phyloP scores from a whole-genome alignment of 2,888 invertebrate genomes.

The Lypha dubia region DNA sequence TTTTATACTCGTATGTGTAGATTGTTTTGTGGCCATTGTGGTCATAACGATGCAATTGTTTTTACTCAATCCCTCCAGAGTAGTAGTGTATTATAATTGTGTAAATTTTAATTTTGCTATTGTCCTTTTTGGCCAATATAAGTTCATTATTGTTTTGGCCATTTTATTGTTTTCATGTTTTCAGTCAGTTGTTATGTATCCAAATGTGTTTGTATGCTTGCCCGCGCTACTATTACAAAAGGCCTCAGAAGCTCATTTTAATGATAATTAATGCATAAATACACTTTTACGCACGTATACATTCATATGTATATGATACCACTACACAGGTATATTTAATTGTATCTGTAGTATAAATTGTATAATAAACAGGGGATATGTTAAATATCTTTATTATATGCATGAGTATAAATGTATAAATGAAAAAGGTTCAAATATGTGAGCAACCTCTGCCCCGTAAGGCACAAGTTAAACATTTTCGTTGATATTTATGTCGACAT shows the following conservation, averaged over 20 bases:
- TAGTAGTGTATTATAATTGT: slow-evolving; percentile 51
- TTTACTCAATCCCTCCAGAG: slow-evolving; percentile 47
- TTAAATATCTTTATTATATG: slow-evolving; percentile 62
- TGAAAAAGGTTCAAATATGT: slow-evolving; percentile 27
- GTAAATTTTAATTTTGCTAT: slow-evolving; percentile 46
- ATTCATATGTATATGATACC: too few species aligned
- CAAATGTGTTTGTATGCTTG: slow-evolving; percentile 8
- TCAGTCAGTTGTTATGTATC: not conserved
- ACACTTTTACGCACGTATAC: slow-evolving; percentile 7
- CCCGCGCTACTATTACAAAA: not conserved
- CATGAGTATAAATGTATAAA: slow-evolving; percentile 30
- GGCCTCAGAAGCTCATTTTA: slow-evolving; percentile 66
- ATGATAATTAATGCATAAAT: slow-evolving; percentile 69
- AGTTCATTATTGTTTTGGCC: slow-evolving; percentile 58
- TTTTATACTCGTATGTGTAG: slow-evolving; percentile 44
- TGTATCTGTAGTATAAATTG: slow-evolving; percentile 29
- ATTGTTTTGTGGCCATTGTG: slow-evolving; percentile 69
- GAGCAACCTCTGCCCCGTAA: slow-evolving; percentile 30
- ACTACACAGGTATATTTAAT: slow-evolving; percentile 38
- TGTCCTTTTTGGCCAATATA: slow-evolving; percentile 55
- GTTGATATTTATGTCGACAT: slow-evolving; percentile 21
- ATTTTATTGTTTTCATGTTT: slow-evolving; percentile 69
- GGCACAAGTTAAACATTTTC: slow-evolving; percentile 33
- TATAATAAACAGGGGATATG: slow-evolving; percentile 53
- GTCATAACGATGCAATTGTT: slow-evolving; percentile 61